Conservation (phyloP, 2,113 vertebrate genomes). For the Hydrolagus affinis region DNA sequence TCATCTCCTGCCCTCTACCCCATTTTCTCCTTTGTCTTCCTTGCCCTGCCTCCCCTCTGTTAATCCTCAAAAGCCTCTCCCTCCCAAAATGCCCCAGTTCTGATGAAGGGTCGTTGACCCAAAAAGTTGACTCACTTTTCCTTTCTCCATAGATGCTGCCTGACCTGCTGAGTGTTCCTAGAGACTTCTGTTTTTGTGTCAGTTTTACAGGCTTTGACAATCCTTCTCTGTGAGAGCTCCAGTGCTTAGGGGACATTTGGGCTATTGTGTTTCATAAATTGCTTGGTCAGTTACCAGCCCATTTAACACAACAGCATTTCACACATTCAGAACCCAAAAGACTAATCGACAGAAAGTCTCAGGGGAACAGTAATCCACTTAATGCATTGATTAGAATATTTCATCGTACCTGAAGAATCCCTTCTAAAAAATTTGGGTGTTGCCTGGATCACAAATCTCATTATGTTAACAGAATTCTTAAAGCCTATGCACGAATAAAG, state of each 20-base stretch:
- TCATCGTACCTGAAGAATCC: neutral
- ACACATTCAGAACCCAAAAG: constrained; percentile 2
- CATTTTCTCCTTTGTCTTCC: too few species aligned
- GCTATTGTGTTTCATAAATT: neutral
- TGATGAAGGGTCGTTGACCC: too few species aligned
- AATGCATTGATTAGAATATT: constrained; percentile 2
- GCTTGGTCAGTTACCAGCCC: neutral
- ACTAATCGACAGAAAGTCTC: constrained; percentile 8
- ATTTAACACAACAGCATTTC: constrained; percentile 5
- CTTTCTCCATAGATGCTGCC: too few species aligned
- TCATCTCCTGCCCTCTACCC: too few species aligned
- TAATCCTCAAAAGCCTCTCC: too few species aligned
- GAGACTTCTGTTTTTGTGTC: too few species aligned
- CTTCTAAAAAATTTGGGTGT: neutral
- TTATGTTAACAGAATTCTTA: neutral
- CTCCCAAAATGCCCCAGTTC: too few species aligned
- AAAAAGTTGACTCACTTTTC: too few species aligned
- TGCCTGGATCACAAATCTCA: neutral
- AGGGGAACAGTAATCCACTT: constrained; percentile 10
- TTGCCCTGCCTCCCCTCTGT: too few species aligned
- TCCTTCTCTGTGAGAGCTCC: too few species aligned
- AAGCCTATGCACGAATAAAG: neutral
- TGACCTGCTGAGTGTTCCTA: too few species aligned
- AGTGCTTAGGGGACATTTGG: neutral
- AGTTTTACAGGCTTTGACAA: neutral